A percentile compares a stretch with the other conserved stretches of the same genome.
These are phyloP conservation scores for Caenorhabditis sulstoni DNA, from an alignment of 2,888 invertebrate genomes.

Conservation along the genomic window DNA sequence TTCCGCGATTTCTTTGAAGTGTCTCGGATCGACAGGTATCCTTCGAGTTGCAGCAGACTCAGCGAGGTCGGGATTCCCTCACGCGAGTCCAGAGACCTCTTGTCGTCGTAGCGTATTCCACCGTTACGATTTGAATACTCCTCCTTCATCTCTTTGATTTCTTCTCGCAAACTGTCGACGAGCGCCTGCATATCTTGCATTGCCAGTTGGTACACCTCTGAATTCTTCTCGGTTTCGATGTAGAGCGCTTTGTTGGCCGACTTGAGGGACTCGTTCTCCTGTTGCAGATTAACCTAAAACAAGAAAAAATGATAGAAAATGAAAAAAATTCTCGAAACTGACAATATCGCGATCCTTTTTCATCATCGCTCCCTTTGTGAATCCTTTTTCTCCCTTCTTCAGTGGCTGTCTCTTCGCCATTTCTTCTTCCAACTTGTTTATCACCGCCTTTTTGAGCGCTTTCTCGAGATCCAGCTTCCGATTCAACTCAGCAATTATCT, in stretches of 20 bases:
- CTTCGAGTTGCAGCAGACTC: conserved; percentile 31
- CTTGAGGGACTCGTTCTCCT: conserved; percentile 38
- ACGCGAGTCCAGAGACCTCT: conserved; percentile 60
- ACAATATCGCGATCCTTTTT: conserved; percentile 93
- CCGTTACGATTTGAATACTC: conserved; percentile 26
- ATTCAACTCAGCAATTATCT: conserved; percentile 46
- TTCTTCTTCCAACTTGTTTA: conserved; percentile 94
- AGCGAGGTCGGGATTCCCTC: conserved; percentile 58
- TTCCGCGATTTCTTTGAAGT: conserved; percentile 50
- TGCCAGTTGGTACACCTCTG: conserved; percentile 9
- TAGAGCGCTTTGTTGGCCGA: conserved; percentile 30
- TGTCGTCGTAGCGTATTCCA: conserved; percentile 34
- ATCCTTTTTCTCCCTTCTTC: conserved; percentile 82
- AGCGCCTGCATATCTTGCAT: conserved; percentile 28
- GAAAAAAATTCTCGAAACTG: background rate
- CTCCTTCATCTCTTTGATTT: conserved; percentile 87
- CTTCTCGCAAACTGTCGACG: conserved; percentile 79
- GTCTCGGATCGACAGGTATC: conserved; percentile 51
- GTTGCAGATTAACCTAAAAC: conserved; percentile 54
- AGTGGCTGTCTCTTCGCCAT: conserved; percentile 92
- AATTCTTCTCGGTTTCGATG: conserved; percentile 35
- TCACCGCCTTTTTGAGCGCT: conserved; percentile 63
- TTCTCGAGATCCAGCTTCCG: conserved; percentile 67
- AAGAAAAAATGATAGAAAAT: background rate
- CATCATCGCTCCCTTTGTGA: conserved; percentile 88